These are phyloP conservation scores for Vandiemenella viatica DNA, from an alignment of 2,888 invertebrate species.

Conservation along the genomic window DNA sequence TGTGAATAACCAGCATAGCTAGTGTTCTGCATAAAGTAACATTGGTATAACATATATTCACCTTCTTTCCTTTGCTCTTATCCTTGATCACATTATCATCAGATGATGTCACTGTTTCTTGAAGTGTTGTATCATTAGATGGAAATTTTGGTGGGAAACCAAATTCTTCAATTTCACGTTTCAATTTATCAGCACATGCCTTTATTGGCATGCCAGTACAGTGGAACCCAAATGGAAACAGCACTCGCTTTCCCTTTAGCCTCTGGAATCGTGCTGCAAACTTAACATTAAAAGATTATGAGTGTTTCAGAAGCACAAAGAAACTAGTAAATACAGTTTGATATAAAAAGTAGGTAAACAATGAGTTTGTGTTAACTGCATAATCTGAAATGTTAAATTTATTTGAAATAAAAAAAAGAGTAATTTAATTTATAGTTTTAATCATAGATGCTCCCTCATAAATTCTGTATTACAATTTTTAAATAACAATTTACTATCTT, in stretches of 20 bases:
- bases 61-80: constrained; percentile 84
- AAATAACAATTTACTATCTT: too few relatives aligned
- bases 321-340: too few relatives aligned
- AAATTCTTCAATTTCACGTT: constrained; percentile 78
- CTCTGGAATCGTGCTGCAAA: constrained; percentile 85
- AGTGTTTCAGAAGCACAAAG: too few relatives aligned
- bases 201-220: constrained; percentile 99
- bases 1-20: too few relatives aligned
- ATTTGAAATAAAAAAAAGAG: too few relatives aligned
- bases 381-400: too few relatives aligned
- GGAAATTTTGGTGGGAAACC: constrained; percentile 91
- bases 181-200: constrained; percentile 94
- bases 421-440: too few relatives aligned
- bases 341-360: too few relatives aligned
- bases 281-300: constrained; percentile 34
- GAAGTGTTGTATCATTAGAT: constrained; percentile 26
- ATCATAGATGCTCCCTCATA: too few relatives aligned
- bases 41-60: not conserved
- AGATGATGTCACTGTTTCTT: constrained; percentile 26
- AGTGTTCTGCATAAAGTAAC: too few relatives aligned
- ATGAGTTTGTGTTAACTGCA: too few relatives aligned
- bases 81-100: constrained; percentile 54
- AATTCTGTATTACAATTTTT: too few relatives aligned
- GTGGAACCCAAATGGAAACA: constrained; percentile 97
- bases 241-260: constrained; percentile 74